These are phyloP conservation scores for Blastobasis lacticolella DNA, from an alignment of 2,888 invertebrate genomes.

Conservation along the genomic window DNA sequence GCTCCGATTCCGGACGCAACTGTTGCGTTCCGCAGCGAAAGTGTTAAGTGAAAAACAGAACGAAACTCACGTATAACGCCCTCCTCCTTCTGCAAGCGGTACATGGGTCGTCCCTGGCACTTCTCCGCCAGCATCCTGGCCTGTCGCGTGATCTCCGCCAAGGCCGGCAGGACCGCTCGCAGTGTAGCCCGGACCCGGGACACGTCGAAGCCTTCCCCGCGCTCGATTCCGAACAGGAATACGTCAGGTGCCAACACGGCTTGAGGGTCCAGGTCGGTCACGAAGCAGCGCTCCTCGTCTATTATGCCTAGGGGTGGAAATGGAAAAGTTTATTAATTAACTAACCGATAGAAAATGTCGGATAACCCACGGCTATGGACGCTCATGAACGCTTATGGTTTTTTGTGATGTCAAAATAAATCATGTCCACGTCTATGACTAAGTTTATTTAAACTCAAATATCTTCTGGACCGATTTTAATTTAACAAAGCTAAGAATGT, in stretches of 20 bases:
- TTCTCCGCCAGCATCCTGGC: conserved; percentile 47
- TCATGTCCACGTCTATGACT: no score
- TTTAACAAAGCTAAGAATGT: no score
- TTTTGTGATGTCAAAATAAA: no score
- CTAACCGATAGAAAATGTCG: no score
- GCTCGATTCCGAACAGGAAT: conserved; percentile 74
- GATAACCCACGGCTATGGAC: no score
- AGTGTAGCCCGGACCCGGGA: conserved; percentile 81
- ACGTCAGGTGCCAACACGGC: conserved; percentile 81
- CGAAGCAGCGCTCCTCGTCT: conserved; percentile 89
- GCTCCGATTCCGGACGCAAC: no score
- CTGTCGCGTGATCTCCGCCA: conserved; percentile 64
- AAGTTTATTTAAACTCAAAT: no score
- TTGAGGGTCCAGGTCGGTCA: conserved; percentile 88
- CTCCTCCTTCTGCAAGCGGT: conserved; percentile 79
- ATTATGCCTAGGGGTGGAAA: conserved; percentile 76
- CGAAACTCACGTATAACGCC: conserved; percentile 75
- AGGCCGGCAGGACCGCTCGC: conserved; percentile 81
- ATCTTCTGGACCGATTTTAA: no score
- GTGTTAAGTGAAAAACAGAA: no score
- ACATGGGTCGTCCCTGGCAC: conserved; percentile 81
- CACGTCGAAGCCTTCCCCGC: conserved; percentile 88
- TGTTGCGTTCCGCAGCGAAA: no score
- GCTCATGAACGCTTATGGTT: no score
- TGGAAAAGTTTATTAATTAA: no score